phyloP scores from a whole-genome alignment of 2,888 invertebrate genomes.

The Scaptomyza flava region DNA sequence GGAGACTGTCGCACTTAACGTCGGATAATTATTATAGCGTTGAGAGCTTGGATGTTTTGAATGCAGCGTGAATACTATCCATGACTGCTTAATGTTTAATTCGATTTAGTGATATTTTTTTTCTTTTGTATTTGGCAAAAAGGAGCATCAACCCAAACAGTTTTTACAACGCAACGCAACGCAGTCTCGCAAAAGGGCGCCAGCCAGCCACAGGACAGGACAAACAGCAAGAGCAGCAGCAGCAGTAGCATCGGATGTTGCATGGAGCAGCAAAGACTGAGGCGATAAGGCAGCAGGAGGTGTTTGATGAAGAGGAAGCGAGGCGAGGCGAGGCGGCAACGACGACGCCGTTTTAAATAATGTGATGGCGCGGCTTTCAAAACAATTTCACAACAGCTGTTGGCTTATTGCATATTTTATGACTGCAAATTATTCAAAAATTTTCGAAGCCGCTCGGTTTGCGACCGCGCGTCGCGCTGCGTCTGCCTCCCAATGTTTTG shows the following conservation, averaged over 20 bases:
- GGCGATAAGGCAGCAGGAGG: conserved; percentile 14
- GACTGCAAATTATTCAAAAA: conserved; percentile 85
- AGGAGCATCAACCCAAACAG: conserved; percentile 18
- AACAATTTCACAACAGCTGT: conserved; percentile 85
- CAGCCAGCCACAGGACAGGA: conserved; percentile 26
- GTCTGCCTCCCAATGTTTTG: not conserved
- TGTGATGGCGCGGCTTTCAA: conserved; percentile 85
- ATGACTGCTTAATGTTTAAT: conserved; percentile 69
- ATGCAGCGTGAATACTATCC: conserved; percentile 6
- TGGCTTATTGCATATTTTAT: conserved; percentile 85
- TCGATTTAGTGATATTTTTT: conserved; percentile 51
- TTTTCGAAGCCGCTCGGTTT: conserved; percentile 67
- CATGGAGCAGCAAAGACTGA: conserved; percentile 22
- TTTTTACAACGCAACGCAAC: conserved; percentile 19
- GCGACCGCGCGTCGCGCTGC: conserved; percentile 18
- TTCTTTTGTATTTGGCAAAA: not conserved
- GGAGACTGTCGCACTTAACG: not conserved
- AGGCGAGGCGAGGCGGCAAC: conserved; percentile 11
- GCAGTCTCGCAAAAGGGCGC: conserved; percentile 22
- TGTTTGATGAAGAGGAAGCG: not conserved
- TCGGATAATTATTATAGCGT: not conserved
- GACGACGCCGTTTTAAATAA: conserved; percentile 79
- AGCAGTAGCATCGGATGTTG: conserved; percentile 22
- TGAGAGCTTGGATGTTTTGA: not conserved
- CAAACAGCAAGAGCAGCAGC: conserved; percentile 8